These are phyloP conservation scores for Eudasyphora cyanicolor DNA, from an alignment of 2,888 invertebrate genomes.

Conservation along the genomic window DNA sequence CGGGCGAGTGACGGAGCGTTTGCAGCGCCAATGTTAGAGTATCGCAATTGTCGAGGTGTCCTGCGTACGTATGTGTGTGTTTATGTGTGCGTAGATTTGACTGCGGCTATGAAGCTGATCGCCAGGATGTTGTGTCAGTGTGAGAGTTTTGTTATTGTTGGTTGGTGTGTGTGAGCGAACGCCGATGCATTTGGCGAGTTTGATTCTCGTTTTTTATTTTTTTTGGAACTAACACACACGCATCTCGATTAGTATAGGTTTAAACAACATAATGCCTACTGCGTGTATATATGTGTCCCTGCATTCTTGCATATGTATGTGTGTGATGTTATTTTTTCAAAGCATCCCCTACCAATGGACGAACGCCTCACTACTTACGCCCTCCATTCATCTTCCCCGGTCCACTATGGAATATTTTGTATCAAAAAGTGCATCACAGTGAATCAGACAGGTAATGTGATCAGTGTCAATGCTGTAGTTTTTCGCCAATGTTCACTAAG, in stretches of 20 bases:
- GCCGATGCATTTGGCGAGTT: conserved; percentile 57
- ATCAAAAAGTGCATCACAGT: conserved; percentile 27
- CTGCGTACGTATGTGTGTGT: conserved; percentile 16
- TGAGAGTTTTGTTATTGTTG: conserved; percentile 3
- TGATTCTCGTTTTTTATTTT: conserved; percentile 52
- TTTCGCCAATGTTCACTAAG: too few relatives aligned
- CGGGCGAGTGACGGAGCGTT: conserved; percentile 44
- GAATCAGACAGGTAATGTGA: too few relatives aligned
- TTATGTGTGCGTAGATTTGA: conserved; percentile 60
- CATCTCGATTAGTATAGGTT: conserved; percentile 58
- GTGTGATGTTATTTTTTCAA: conserved; percentile 63
- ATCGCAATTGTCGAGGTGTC: conserved; percentile 53
- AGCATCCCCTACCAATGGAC: conserved; percentile 68
- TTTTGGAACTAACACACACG: conserved; percentile 67
- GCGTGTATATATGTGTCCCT: background rate
- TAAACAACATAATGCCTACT: conserved; percentile 46
- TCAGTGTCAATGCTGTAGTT: too few relatives aligned
- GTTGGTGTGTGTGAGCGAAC: conserved; percentile 25
- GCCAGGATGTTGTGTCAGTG: conserved; percentile 4
- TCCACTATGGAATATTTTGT: conserved; percentile 31
- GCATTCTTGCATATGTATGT: background rate
- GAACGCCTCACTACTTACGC: background rate
- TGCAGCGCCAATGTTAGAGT: conserved; percentile 46
- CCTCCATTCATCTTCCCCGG: background rate
- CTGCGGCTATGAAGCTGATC: background rate